These are phyloP conservation scores for Sminthopsis crassicaudata DNA, from an alignment of 2,113 vertebrate genomes.

Conservation along the genomic window DNA sequence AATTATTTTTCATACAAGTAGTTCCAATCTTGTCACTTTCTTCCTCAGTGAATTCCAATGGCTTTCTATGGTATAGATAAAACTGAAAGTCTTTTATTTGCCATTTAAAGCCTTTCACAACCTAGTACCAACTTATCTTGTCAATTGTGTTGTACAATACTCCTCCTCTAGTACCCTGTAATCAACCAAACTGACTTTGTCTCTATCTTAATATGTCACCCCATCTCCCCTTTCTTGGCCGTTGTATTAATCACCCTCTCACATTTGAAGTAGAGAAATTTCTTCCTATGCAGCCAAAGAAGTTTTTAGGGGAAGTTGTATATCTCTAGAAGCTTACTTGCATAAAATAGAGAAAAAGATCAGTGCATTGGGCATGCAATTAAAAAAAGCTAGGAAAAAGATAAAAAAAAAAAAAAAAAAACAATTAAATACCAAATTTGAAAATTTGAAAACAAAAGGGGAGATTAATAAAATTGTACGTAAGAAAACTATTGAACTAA, in stretches of 20 bases:
- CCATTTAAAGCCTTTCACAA: not conserved
- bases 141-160: not conserved
- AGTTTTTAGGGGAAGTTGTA: no score
- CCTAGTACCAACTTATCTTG: not conserved
- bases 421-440: no score
- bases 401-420: no score
- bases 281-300: not conserved
- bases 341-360: no score
- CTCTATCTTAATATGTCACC: not conserved
- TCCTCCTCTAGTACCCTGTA: not conserved
- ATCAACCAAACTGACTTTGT: not conserved
- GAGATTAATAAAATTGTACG: no score
- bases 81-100: not conserved
- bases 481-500: no score
- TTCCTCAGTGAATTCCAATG: not conserved
- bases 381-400: no score
- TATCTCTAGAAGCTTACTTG: no score
- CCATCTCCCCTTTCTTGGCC: not conserved
- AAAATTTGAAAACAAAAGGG: no score
- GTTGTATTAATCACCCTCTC: not conserved
- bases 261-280: not conserved
- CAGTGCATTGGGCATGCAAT: no score
- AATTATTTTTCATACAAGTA: not conserved
- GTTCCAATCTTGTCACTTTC: not conserved
- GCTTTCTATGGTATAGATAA: not conserved